Conservation (phyloP, 2,113 vertebrate species). For the Atractosteus spatula region DNA sequence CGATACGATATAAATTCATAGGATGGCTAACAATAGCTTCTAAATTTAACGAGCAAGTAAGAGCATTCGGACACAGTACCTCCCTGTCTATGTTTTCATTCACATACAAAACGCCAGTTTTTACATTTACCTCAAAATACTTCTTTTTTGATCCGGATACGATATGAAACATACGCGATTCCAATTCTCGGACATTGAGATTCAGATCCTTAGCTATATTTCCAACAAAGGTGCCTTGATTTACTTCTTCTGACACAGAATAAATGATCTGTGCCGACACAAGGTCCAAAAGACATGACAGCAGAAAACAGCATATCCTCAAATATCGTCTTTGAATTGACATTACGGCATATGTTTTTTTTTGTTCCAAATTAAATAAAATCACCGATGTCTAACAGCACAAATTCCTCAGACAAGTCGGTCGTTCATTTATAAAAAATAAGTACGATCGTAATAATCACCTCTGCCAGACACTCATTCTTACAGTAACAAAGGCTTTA, state of each 20-base stretch:
- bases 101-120: constrained; percentile 35
- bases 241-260: constrained; percentile 33
- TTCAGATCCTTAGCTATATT: constrained; percentile 43
- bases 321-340: not conserved
- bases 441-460: too few species aligned
- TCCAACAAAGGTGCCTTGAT: constrained; percentile 32
- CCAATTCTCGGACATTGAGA: constrained; percentile 30
- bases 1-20: constrained; percentile 11
- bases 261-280: constrained; percentile 29
- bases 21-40: constrained; percentile 25
- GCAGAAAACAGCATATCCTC: not conserved
- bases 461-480: not conserved
- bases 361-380: too few species aligned
- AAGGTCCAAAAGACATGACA: constrained; percentile 12
- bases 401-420: too few species aligned
- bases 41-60: constrained; percentile 34
- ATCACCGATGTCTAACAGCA: not conserved
- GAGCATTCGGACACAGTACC: constrained; percentile 23
- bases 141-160: constrained; percentile 27
- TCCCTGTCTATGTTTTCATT: constrained; percentile 41
- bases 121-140: constrained; percentile 42
- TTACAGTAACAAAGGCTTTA: constrained; percentile 19
- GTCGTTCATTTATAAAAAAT: too few species aligned
- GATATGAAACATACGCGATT: constrained; percentile 31
- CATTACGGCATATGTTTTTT: not conserved